Percentiles rank a stretch among this genome's conserved stretches.
These are phyloP conservation scores for Euproctis similis DNA, from an alignment of 2,888 invertebrate genomes.

Conservation along the genomic window DNA sequence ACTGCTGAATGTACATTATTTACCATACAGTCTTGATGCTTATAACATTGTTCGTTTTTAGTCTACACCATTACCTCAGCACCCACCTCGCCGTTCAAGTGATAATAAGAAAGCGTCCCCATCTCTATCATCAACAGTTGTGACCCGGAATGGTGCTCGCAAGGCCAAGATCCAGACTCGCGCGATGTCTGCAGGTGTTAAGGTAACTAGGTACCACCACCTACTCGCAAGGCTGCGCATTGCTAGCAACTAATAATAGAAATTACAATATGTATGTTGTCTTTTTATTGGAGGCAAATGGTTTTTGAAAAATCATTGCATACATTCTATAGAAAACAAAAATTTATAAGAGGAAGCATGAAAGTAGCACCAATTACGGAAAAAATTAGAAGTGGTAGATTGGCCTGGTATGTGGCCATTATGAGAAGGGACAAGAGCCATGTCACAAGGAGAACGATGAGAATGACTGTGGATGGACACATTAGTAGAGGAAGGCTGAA, in stretches of 20 bases:
- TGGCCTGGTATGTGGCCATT: too few relatives aligned
- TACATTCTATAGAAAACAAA: too few relatives aligned
- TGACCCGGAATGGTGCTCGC: slow-evolving; percentile 77
- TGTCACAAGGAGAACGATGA: too few relatives aligned
- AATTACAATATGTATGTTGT: not conserved
- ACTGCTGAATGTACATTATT: not conserved
- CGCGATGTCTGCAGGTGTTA: slow-evolving; percentile 72
- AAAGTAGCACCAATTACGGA: too few relatives aligned
- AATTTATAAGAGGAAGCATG: too few relatives aligned
- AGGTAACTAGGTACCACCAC: slow-evolving; percentile 33
- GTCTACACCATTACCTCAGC: slow-evolving; percentile 51
- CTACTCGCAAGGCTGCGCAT: slow-evolving; percentile 13
- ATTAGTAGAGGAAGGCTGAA: too few relatives aligned
- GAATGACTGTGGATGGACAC: too few relatives aligned
- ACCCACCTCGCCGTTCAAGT: slow-evolving; percentile 42
- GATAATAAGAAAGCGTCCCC: slow-evolving; percentile 51
- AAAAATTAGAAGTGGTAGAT: too few relatives aligned
- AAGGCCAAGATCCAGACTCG: slow-evolving; percentile 80
- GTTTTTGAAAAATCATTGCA: too few relatives aligned
- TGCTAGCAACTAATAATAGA: slow-evolving; percentile 1
- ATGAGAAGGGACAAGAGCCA: too few relatives aligned
- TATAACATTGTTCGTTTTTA: slow-evolving; percentile 20
- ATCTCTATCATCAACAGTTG: slow-evolving; percentile 59
- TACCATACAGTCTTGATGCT: too few relatives aligned
- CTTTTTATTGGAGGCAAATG: too few relatives aligned